A percentile compares a stretch with the other conserved stretches of the same genome.
phyloP scores from a whole-genome alignment of 2,113 vertebrate genomes.

The Alethe castanea region DNA sequence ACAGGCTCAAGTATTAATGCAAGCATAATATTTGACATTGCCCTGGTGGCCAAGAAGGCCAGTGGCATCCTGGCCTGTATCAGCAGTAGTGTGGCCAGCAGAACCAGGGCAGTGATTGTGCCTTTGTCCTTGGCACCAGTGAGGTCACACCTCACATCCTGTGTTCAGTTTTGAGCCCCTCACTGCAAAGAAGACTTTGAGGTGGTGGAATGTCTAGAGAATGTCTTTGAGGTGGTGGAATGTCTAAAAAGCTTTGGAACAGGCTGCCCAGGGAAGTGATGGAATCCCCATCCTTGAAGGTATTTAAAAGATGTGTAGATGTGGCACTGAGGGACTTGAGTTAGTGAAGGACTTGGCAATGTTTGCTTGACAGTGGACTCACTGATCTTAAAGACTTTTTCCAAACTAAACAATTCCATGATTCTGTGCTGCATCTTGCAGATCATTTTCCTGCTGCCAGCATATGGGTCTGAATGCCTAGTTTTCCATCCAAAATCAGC shows the following conservation, averaged over 20 bases:
- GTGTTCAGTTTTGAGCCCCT: background rate
- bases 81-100: background rate
- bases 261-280: background rate
- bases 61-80: background rate
- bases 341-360: background rate
- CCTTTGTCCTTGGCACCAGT: fast-evolving
- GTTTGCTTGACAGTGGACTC: background rate
- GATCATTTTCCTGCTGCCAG: background rate
- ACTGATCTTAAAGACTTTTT: background rate
- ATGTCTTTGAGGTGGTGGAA: background rate
- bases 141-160: fast-evolving
- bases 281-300: background rate
- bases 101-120: background rate
- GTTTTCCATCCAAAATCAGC: background rate
- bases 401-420: background rate
- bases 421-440: background rate
- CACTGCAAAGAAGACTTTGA: background rate
- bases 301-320: background rate
- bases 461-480: background rate
- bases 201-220: background rate
- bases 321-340: background rate
- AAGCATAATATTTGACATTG: background rate
- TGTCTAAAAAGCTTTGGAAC: background rate
- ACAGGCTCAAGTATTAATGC: background rate
- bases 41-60: background rate